phyloP scores from a whole-genome alignment of 2,797 vertebrate genomes.

The Crenuchus spilurus region DNA sequence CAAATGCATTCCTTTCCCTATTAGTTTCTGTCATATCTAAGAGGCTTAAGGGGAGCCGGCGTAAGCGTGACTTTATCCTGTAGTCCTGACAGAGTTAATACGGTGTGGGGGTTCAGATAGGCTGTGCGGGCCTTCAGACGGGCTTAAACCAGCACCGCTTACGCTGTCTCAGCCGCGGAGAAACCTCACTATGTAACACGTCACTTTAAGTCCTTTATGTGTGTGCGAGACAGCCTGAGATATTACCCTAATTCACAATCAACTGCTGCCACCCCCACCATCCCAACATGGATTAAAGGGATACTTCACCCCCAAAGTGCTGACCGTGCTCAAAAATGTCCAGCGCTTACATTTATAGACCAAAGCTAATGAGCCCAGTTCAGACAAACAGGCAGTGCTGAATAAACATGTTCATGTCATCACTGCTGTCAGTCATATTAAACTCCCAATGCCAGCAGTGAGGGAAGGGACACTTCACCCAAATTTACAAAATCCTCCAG shows the following conservation, averaged over 20 bases:
- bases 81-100: constrained; percentile 40
- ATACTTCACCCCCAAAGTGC: neutral
- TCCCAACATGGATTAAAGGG: neutral
- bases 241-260: neutral
- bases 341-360: too few species aligned
- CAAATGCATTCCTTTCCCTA: constrained; percentile 53
- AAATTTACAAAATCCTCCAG: too few species aligned
- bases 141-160: neutral
- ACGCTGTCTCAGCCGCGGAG: neutral
- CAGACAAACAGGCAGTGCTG: too few species aligned
- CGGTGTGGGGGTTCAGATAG: neutral
- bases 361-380: too few species aligned
- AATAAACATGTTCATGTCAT: too few species aligned
- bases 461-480: neutral
- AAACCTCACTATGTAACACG: neutral
- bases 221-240: neutral
- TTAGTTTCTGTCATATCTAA: constrained; percentile 27
- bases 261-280: neutral
- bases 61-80: constrained; percentile 46
- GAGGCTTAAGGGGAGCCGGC: constrained; percentile 33
- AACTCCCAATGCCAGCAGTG: neutral
- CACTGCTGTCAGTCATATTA: too few species aligned
- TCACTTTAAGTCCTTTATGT: neutral
- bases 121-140: neutral
- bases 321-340: neutral